Evolutionary conservation across 2,113 vertebrate species (phyloP).

Genomic region (Siniperca knerii): DNA sequence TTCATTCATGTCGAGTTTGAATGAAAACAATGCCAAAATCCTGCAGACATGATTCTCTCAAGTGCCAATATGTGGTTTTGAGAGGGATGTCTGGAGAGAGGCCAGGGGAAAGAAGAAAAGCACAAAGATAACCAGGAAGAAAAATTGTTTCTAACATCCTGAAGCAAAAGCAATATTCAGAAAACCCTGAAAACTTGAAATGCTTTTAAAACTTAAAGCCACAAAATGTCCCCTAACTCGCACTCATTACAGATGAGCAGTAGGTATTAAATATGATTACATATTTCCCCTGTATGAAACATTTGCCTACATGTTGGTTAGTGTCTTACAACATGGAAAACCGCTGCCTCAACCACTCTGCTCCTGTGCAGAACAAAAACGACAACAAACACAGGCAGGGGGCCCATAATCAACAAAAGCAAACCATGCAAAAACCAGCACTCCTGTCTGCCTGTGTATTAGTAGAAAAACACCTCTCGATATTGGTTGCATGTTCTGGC

Average conservation of each 20-base stretch:
- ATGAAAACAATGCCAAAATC: constrained; percentile 29
- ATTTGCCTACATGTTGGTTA: constrained; percentile 24
- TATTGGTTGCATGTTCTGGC: not conserved
- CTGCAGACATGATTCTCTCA: constrained; percentile 9
- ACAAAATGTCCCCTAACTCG: not conserved
- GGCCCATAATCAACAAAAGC: constrained; percentile 31
- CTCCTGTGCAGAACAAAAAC: not conserved
- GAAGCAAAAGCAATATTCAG: constrained; percentile 14
- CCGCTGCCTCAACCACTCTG: constrained; percentile 4
- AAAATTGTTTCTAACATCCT: not conserved
- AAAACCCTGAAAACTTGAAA: constrained; percentile 14
- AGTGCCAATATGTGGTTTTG: constrained; percentile 29
- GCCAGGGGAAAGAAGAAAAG: constrained; percentile 20
- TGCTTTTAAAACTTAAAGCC: not conserved
- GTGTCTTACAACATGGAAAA: constrained; percentile 30
- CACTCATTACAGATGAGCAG: constrained; percentile 25
- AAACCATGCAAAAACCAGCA: constrained; percentile 14
- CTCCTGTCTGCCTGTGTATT: not conserved
- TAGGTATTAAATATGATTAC: constrained; percentile 41
- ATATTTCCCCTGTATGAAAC: constrained; percentile 30
- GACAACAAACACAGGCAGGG: constrained; percentile 34
- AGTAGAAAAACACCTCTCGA: not conserved
- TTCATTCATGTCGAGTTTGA: constrained; percentile 14
- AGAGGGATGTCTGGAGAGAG: constrained; percentile 9
- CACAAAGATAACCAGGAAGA: not conserved